phyloP scores from a whole-genome alignment of 2,113 vertebrate genomes.

The Pipra filicauda region DNA sequence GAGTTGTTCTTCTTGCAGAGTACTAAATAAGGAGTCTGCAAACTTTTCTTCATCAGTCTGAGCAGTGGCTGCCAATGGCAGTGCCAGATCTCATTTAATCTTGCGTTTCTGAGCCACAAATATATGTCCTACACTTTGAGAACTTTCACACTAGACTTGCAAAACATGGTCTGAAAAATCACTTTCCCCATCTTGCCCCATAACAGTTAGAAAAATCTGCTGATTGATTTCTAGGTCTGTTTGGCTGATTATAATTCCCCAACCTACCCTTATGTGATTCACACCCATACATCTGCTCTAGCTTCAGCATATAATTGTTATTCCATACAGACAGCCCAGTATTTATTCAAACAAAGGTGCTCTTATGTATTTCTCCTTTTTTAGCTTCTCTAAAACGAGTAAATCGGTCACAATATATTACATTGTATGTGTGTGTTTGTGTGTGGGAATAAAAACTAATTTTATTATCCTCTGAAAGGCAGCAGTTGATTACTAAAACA shows the following conservation, averaged over 20 bases:
- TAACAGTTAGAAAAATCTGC: not conserved
- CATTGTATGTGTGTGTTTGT: not conserved
- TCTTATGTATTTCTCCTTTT: conserved; percentile 37
- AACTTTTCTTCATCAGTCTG: not conserved
- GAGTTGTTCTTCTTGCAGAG: not conserved
- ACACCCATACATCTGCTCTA: conserved; percentile 57
- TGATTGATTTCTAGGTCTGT: conserved; percentile 51
- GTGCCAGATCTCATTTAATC: not conserved
- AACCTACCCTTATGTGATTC: conserved; percentile 48
- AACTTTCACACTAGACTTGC: not conserved
- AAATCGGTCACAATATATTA: not conserved
- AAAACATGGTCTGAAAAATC: not conserved
- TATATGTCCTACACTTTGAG: not conserved
- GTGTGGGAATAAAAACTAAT: conserved; percentile 12
- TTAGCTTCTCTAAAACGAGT: conserved; percentile 21
- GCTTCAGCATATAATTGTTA: conserved; percentile 49
- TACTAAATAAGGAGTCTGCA: not conserved
- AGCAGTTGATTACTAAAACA: conserved; percentile 11
- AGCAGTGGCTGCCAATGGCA: not conserved
- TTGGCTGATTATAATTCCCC: conserved; percentile 45
- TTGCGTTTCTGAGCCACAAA: not conserved
- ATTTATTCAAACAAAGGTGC: conserved; percentile 53
- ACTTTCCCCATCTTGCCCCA: not conserved
- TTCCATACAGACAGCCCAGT: conserved; percentile 52
- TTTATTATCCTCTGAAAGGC: conserved; percentile 30